Base-by-base conservation (phyloP, 1,140 invertebrate species). In the Papilio machaon region DNA sequence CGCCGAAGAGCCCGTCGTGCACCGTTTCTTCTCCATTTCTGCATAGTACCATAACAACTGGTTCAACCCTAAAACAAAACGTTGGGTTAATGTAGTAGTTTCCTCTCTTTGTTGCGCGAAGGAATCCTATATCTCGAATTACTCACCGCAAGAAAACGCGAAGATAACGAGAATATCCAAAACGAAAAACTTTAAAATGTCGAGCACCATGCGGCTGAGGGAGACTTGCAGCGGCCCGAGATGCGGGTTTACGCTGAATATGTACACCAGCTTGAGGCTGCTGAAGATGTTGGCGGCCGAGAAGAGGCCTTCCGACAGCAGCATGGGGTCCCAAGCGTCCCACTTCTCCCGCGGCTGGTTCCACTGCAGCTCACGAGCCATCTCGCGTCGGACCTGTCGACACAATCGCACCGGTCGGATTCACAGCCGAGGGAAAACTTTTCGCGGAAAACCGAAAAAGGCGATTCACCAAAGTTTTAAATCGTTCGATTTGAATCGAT, bases 191-290 rank as follows among this genome's bases (percentile, higher is more conserved):
- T 99, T 99, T 95, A 99, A 97, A 74, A 99, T 99, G 92, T 99
- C 99, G 95, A 99, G 97, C 80, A 99, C 98, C 99, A 99, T 99
- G 85, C 98, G 96, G 74, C 98, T 99, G 30, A 99, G 95, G 10
- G 98, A 99, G 74, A 99, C 99, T 95, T 99, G 99, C 79, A 99
- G 96, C 81, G 99, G 99, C 81, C 99, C 99, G 89, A 99, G 95
- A 95, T 99, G 98, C 38, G 99, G 99, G 95, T 99, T 99, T 78
- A 99, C 98, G 74, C 99, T 99, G 95, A 99, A 99, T 94, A 99
- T 99, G 95, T 99, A 99, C 87, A 99, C 99, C 87, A 99, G 96
- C 95, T 99, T 99, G 80, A 99, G 96, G 79, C 98, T 99, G 95
- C 98, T 98, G 95, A 82, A 99, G 92, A 99, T 99, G 95, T 99